These are phyloP conservation scores for Guaruba guarouba DNA, from an alignment of 2,113 vertebrate species.

Conservation along the genomic window DNA sequence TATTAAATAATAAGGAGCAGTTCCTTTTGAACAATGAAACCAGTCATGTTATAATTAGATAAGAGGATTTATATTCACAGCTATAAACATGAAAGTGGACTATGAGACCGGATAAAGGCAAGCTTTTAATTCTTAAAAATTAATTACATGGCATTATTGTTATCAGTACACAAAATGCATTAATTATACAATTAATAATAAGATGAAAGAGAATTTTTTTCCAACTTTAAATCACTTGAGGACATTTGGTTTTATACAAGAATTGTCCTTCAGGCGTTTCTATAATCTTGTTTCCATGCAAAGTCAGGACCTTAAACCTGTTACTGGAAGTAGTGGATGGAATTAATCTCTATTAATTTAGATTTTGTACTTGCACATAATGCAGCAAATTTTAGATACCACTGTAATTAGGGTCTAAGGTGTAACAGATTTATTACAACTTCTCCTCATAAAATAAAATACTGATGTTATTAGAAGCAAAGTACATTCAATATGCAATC, in stretches of 20 bases:
- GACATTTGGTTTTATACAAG: conserved; percentile 70
- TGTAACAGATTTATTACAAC: conserved; percentile 63
- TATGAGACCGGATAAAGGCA: conserved; percentile 75
- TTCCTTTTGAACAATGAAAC: conserved; percentile 79
- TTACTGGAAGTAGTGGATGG: conserved; percentile 54
- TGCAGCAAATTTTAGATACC: conserved; percentile 52
- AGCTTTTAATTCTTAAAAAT: conserved; percentile 83
- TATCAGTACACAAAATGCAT: conserved; percentile 83
- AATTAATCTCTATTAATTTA: conserved; percentile 61
- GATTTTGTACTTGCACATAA: background rate
- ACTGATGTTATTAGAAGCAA: background rate
- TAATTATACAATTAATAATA: conserved; percentile 84
- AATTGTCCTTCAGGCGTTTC: conserved; percentile 77
- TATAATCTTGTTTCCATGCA: conserved; percentile 77
- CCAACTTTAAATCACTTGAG: conserved; percentile 67
- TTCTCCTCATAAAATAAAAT: conserved; percentile 30
- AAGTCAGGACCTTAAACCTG: conserved; percentile 76
- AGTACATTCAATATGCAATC: background rate
- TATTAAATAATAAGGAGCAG: conserved; percentile 70
- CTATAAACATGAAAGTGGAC: conserved; percentile 81
- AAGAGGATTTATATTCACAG: conserved; percentile 81
- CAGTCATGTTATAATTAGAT: conserved; percentile 83
- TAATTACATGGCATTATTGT: conserved; percentile 85
- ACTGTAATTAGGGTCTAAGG: conserved; percentile 70
- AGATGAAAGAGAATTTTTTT: conserved; percentile 69